Conservation (phyloP, 2,888 invertebrate species). For the Epicampocera succincta region DNA sequence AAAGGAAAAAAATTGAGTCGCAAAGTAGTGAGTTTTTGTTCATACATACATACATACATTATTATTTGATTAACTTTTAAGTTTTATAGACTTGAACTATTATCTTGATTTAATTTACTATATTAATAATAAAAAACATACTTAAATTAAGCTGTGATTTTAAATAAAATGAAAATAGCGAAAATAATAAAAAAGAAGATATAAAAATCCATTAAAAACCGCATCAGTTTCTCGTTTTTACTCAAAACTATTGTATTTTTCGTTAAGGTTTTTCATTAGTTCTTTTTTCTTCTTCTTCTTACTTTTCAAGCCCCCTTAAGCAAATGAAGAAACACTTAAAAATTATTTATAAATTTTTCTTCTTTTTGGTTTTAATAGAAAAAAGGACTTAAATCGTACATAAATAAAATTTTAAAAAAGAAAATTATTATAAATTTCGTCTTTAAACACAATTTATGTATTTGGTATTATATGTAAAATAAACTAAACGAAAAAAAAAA, state of each 20-base stretch:
- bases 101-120: constrained; percentile 45
- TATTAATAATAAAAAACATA: constrained; percentile 63
- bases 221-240: constrained; percentile 67
- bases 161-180: constrained; percentile 62
- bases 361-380: neutral
- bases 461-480: constrained; percentile 69
- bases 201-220: constrained; percentile 33
- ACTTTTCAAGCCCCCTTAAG: constrained; percentile 71
- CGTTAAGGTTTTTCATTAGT: constrained; percentile 73
- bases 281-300: too few relatives aligned
- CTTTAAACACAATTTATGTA: constrained; percentile 62
- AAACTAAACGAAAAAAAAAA: constrained; percentile 72
- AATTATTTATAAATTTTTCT: too few relatives aligned
- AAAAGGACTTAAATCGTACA: constrained; percentile 58
- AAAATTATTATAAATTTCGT: constrained; percentile 68
- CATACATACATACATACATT: neutral
- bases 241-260: constrained; percentile 70
- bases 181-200: constrained; percentile 42
- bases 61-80: too few relatives aligned
- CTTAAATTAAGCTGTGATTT: constrained; percentile 69
- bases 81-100: too few relatives aligned
- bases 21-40: constrained; percentile 67
- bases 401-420: constrained; percentile 50
- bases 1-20: constrained; percentile 64
- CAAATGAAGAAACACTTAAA: too few relatives aligned